phyloP scores from a whole-genome alignment of 2,113 vertebrate genomes.

The Pelusios castaneus region DNA sequence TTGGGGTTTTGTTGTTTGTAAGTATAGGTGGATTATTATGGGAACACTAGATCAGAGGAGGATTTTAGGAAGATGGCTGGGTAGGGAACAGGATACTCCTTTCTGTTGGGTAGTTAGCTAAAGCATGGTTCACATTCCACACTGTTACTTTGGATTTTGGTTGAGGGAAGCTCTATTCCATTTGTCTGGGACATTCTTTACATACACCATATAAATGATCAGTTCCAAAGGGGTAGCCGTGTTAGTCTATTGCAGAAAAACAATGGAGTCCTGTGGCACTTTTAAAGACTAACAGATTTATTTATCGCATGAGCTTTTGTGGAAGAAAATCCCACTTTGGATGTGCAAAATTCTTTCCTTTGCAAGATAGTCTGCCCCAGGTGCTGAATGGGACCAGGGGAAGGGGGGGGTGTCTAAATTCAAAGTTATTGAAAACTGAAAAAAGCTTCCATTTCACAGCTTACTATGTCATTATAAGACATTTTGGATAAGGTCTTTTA shows the following conservation, averaged over 20 bases:
- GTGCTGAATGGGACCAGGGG: neutral
- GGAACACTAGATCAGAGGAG: neutral
- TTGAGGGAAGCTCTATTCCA: accelerated
- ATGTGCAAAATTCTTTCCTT: neutral
- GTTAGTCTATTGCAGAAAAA: too few relatives aligned
- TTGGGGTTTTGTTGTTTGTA: neutral
- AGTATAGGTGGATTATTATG: neutral
- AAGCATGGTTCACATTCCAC: neutral
- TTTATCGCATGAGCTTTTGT: too few relatives aligned
- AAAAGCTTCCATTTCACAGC: neutral
- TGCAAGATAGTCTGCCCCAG: neutral
- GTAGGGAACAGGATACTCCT: neutral
- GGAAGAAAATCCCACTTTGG: too few relatives aligned
- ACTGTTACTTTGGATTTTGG: neutral
- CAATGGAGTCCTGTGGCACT: too few relatives aligned
- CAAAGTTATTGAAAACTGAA: neutral
- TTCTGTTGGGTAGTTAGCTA: neutral
- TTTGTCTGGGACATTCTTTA: accelerated
- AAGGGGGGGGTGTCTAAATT: neutral
- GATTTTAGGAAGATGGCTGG: accelerated
- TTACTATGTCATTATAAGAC: neutral
- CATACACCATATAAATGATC: accelerated
- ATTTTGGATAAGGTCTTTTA: neutral
- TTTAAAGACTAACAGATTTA: too few relatives aligned
- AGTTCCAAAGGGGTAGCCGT: too few relatives aligned